Base-by-base conservation (phyloP, 2,888 invertebrate genomes). In the Acronicta alni region DNA sequence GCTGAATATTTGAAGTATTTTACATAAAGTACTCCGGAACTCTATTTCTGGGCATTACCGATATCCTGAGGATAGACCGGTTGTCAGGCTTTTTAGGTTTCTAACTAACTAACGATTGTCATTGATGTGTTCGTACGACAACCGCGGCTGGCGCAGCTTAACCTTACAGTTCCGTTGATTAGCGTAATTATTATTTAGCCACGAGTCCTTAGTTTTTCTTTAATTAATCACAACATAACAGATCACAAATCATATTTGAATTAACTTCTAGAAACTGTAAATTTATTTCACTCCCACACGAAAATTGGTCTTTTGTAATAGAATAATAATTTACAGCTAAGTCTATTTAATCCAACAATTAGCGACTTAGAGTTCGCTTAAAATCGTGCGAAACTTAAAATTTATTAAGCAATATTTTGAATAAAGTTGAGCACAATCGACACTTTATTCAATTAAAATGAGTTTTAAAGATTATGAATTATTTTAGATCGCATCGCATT, bases 391-490 rank as follows among this genome's bases (percentile, higher is more conserved):
- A 56, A 62, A 64, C 54, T 73, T 57, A 49, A 57, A 65, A 30
- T 30, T 68, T 52, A 60, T 73, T 66, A 61, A 43, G 32, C 51
- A 60, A 62, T 59, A 66, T 55, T 62, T 60, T 30, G 39, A 67
- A 55, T 56, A 47, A 64, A 76, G 56, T 70, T 62, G 38, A 26
- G 56, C 43, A 60, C 54, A 70, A 71, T 63, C 20, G 60, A 55
- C 52, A 55, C 15, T 63, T 59, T 56, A 73, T 59, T 67, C 26
- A 46, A 67, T 62, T 64, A 58, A 54, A 66, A 66, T 61, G 10
- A 58, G 35, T 49, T 59, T 67, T 62, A 38, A 51, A 41, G 53
- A 57, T 51, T 57, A 41, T 38, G 38, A 70, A 62, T 53, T 44
- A 57, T 57, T 55, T 70, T 45, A 52, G 45, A 52, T 20, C 15